Percentiles rank a stretch among this genome's conserved stretches.
Conservation (phyloP, 2,113 vertebrate genomes). For the Notechis scutatus region DNA sequence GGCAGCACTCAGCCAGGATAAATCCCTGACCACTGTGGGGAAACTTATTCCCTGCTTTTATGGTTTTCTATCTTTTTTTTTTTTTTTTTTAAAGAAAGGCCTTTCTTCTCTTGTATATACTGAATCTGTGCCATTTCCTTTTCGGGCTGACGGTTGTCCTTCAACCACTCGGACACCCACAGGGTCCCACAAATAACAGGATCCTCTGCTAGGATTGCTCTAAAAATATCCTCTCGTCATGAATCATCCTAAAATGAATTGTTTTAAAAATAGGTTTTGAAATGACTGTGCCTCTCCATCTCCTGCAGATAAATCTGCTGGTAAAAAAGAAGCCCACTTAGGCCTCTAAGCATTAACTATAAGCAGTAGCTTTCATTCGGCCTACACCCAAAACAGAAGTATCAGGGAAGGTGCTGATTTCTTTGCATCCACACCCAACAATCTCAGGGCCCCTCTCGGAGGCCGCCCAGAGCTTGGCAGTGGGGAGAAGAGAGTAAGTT, state of each 20-base stretch:
- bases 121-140: constrained; percentile 60
- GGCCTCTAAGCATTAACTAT: constrained; percentile 42
- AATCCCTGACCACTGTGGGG: constrained; percentile 18
- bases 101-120: constrained; percentile 49
- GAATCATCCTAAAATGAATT: constrained; percentile 69
- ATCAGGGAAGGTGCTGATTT: constrained; percentile 47
- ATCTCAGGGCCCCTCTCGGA: constrained; percentile 30
- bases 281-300: constrained; percentile 60
- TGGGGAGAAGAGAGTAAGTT: constrained; percentile 10
- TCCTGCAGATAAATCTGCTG: constrained; percentile 48
- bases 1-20: constrained; percentile 34
- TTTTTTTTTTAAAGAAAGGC: constrained; percentile 19
- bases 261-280: constrained; percentile 74
- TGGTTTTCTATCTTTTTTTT: background rate
- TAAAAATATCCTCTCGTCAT: constrained; percentile 65
- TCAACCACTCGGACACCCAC: constrained; percentile 69
- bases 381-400: constrained; percentile 46
- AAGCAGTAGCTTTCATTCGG: constrained; percentile 53
- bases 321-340: constrained; percentile 55
- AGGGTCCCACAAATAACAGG: constrained; percentile 71
- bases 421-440: constrained; percentile 49
- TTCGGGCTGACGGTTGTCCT: constrained; percentile 56
- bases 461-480: constrained; percentile 35
- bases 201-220: constrained; percentile 52
- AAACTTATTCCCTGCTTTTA: constrained; percentile 34